phyloP scores from a whole-genome alignment of 2,888 invertebrate genomes.

The Fragum sueziense region DNA sequence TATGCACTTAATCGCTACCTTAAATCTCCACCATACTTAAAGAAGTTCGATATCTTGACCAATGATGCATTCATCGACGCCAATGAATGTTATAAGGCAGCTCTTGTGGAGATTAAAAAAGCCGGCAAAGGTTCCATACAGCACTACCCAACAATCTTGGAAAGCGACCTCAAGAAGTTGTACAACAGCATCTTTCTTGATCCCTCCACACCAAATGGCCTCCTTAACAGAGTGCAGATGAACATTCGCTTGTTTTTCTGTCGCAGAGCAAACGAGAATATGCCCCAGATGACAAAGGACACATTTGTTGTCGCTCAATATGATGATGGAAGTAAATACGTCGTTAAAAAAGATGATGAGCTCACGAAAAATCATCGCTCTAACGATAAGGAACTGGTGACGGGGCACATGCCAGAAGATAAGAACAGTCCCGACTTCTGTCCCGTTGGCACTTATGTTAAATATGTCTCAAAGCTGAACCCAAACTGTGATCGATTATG shows the following conservation, averaged over 20 bases:
- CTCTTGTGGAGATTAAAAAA: slow-evolving; percentile 11
- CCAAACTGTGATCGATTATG: slow-evolving; percentile 21
- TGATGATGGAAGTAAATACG: slow-evolving; percentile 3
- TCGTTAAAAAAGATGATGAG: slow-evolving; percentile 11
- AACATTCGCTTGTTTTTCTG: slow-evolving; percentile 9
- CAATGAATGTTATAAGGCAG: slow-evolving; percentile 19
- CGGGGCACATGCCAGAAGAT: background rate
- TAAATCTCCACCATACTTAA: slow-evolving; percentile 19
- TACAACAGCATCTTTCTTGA: slow-evolving; percentile 5
- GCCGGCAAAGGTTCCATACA: slow-evolving; percentile 9
- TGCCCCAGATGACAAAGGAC: slow-evolving; percentile 25
- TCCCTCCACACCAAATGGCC: slow-evolving; percentile 8
- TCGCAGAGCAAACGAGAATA: slow-evolving; percentile 20
- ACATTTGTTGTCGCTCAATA: slow-evolving; percentile 5
- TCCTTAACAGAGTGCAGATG: slow-evolving; percentile 23
- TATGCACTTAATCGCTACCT: slow-evolving; percentile 15
- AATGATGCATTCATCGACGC: slow-evolving; percentile 8
- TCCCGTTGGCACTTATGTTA: slow-evolving; percentile 6
- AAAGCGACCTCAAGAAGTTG: slow-evolving; percentile 3
- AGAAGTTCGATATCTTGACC: slow-evolving; percentile 10
- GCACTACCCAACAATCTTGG: slow-evolving; percentile 4
- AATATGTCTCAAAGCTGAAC: slow-evolving; percentile 20
- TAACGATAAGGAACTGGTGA: background rate
- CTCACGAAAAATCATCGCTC: background rate
- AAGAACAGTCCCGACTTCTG: background rate